Conservation (phyloP, 2,888 invertebrate species). For the Reticulitermes lucifugus region DNA sequence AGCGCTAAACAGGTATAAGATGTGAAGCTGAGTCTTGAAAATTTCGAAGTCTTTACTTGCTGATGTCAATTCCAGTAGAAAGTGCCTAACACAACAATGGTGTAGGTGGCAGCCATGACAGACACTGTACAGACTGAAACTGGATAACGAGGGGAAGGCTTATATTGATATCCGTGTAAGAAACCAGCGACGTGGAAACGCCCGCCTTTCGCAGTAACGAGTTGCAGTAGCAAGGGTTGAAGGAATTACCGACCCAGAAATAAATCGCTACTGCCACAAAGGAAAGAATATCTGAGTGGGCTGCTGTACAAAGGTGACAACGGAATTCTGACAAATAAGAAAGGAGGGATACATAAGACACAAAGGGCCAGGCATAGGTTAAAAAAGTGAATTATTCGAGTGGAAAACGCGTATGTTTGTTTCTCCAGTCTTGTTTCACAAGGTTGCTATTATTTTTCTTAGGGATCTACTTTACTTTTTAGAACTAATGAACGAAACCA, state of each 20-base stretch:
- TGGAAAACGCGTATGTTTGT: background rate
- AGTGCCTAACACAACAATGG: no score
- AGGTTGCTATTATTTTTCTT: no score
- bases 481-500: no score
- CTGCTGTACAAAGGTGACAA: background rate
- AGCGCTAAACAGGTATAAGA: no score
- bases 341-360: background rate
- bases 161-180: constrained; percentile 6
- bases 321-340: background rate
- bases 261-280: background rate
- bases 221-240: background rate
- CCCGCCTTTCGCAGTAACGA: background rate
- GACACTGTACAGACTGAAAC: background rate
- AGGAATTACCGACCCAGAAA: constrained; percentile 20
- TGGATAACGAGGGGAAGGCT: background rate
- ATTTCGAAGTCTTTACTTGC: no score
- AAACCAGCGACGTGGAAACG: background rate
- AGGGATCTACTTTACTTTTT: no score
- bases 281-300: background rate
- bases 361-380: background rate
- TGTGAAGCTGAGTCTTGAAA: no score
- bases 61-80: no score
- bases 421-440: background rate
- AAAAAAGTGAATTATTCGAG: background rate
- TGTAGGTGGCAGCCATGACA: no score